These are phyloP conservation scores for Pegoplata infirma DNA, from an alignment of 2,888 invertebrate genomes.

Conservation along the genomic window DNA sequence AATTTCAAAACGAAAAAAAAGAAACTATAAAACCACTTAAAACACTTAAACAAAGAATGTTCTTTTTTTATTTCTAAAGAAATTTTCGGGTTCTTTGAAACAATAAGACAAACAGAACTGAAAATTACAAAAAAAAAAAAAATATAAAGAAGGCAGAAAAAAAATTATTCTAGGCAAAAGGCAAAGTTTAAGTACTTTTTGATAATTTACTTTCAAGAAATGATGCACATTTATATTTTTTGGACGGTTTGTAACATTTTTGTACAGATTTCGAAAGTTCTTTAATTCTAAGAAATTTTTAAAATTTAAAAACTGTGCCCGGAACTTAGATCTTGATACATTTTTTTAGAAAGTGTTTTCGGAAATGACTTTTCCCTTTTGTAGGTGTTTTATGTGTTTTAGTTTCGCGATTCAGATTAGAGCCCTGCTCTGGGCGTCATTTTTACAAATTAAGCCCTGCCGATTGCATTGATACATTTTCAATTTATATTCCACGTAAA, in stretches of 20 bases:
- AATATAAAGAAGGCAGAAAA: constrained; percentile 20
- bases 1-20: neutral
- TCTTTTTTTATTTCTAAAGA: constrained; percentile 7
- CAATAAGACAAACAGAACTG: constrained; percentile 23
- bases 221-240: neutral
- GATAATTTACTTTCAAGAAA: neutral
- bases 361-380: no score
- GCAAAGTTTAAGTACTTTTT: constrained; percentile 3
- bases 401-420: no score
- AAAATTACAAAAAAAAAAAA: constrained; percentile 1
- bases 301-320: no score
- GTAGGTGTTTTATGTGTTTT: no score
- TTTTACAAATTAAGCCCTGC: no score
- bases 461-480: no score
- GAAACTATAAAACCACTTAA: constrained; percentile 60
- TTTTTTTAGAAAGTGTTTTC: no score
- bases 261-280: no score
- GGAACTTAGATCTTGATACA: no score
- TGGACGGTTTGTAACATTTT: neutral
- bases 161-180: constrained; percentile 17
- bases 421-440: no score
- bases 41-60: constrained; percentile 44
- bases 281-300: no score
- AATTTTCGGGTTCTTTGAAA: constrained; percentile 20
- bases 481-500: no score